Evolutionary conservation across 2,797 vertebrate species (phyloP).

Genomic region (Lithobates pipiens): DNA sequence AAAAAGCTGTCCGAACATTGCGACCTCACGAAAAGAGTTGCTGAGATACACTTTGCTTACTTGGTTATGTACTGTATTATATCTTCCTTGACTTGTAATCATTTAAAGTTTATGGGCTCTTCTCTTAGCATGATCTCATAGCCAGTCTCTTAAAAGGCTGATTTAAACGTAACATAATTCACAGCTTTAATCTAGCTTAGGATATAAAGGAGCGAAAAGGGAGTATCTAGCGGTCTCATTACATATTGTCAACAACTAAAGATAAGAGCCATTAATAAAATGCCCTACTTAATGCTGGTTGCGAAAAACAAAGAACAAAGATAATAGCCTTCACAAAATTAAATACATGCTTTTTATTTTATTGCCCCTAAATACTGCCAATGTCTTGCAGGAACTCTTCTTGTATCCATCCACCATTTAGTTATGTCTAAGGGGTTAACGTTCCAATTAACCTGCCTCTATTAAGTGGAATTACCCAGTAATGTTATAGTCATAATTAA

Average conservation of each 20-base stretch:
- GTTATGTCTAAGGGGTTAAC: conserved; percentile 19
- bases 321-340: conserved; percentile 37
- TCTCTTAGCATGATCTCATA: conserved; percentile 36
- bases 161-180: conserved; percentile 39
- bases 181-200: conserved; percentile 42
- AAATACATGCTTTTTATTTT: conserved; percentile 25
- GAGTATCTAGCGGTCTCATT: conserved; percentile 43
- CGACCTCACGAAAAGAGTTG: conserved; percentile 24
- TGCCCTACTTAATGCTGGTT: conserved; percentile 19
- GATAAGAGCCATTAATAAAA: conserved; percentile 52
- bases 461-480: conserved; percentile 16
- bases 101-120: conserved; percentile 42
- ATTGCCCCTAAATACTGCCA: conserved; percentile 22
- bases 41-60: conserved; percentile 18
- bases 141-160: conserved; percentile 9
- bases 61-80: conserved; percentile 36
- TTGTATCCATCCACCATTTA: not conserved
- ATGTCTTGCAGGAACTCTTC: not conserved
- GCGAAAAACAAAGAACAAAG: conserved; percentile 31
- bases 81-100: conserved; percentile 42
- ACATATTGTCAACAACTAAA: conserved; percentile 43
- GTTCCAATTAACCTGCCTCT: conserved; percentile 39
- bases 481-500: conserved; percentile 39
- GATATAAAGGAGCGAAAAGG: conserved; percentile 46
- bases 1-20: conserved; percentile 24